phyloP scores from a whole-genome alignment of 2,113 vertebrate genomes.

The Istiophorus platypterus region DNA sequence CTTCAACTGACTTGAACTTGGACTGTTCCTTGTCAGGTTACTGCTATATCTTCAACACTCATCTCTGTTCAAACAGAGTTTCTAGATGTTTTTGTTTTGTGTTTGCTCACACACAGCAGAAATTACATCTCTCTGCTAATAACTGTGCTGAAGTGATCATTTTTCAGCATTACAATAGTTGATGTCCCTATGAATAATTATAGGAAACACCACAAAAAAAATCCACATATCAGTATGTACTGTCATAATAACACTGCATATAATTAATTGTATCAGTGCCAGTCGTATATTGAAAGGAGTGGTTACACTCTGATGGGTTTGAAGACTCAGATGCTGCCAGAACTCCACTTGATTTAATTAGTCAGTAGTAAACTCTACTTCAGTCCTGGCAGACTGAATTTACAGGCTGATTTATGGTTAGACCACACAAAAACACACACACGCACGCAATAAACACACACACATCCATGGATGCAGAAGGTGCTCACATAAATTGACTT shows the following conservation, averaged over 20 bases:
- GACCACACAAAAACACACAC: conserved; percentile 30
- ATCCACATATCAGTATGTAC: background rate
- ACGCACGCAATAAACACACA: conserved; percentile 29
- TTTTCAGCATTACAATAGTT: background rate
- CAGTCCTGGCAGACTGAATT: conserved; percentile 54
- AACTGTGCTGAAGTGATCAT: conserved; percentile 19
- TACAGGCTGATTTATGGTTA: conserved; percentile 63
- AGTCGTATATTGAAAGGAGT: conserved; percentile 60
- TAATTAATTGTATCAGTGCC: conserved; percentile 39
- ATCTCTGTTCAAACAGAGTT: too few relatives aligned
- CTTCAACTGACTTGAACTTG: too few relatives aligned
- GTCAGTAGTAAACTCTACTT: conserved; percentile 61
- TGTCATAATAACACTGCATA: conserved; percentile 33
- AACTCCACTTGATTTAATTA: conserved; percentile 73
- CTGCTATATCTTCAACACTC: too few relatives aligned
- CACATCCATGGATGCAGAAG: conserved; percentile 16
- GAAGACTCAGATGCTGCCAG: conserved; percentile 54
- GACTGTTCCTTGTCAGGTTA: too few relatives aligned
- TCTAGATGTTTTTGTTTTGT: background rate
- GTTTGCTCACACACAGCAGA: background rate
- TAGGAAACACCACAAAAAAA: conserved; percentile 12
- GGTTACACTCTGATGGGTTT: conserved; percentile 57
- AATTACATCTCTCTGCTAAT: background rate
- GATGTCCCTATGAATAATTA: conserved; percentile 8
- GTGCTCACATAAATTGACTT: conserved; percentile 53